Evolutionary conservation across 2,113 vertebrate genomes (phyloP).

Genomic region (Neolamprologus falcicula): DNA sequence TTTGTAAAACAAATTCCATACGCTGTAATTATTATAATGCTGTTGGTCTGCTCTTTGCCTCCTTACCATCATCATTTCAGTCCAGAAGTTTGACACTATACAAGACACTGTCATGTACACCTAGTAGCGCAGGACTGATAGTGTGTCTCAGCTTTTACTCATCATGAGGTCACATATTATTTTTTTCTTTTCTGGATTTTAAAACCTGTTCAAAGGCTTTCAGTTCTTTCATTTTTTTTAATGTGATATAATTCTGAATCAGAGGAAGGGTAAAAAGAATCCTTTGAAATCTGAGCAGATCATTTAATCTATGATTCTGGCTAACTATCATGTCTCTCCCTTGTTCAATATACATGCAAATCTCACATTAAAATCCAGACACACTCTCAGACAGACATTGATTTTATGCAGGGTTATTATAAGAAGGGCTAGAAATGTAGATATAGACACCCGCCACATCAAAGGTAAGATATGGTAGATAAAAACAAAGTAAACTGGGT

Average conservation of each 20-base stretch:
- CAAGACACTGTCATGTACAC: neutral
- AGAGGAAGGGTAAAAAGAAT: conserved; percentile 19
- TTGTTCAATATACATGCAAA: neutral
- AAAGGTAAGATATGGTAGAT: neutral
- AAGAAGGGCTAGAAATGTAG: neutral
- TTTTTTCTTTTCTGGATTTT: neutral
- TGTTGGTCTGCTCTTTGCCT: neutral
- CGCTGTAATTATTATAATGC: neutral
- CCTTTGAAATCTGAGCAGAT: conserved; percentile 1
- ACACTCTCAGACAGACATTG: neutral
- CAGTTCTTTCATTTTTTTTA: neutral
- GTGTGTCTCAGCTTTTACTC: neutral
- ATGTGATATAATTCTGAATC: neutral
- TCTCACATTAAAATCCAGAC: neutral
- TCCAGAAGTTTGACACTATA: neutral
- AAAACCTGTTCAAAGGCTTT: neutral
- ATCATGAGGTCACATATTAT: neutral
- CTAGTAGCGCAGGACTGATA: neutral
- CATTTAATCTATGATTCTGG: conserved; percentile 11
- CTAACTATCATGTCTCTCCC: neutral
- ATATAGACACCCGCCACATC: conserved; percentile 6
- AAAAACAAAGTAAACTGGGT: neutral
- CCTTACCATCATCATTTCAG: neutral
- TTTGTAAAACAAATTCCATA: neutral
- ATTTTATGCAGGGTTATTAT: conserved; percentile 29